A percentile compares a stretch with the other conserved stretches of the same genome.
These are phyloP conservation scores for Mythimna impura DNA, from an alignment of 2,888 invertebrate species.

Conservation along the genomic window DNA sequence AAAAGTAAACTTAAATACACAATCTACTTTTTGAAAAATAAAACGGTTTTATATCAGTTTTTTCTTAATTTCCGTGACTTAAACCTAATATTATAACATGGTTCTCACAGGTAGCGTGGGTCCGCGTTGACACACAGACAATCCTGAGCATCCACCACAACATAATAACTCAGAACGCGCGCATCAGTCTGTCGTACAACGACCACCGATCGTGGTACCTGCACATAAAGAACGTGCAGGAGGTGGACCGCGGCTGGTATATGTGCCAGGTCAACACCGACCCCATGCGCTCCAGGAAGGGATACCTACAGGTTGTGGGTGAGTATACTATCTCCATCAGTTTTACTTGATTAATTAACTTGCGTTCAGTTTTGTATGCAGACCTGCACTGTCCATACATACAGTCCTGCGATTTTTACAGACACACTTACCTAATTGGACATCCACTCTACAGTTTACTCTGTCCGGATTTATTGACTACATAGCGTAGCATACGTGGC, in stretches of 20 bases:
- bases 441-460: constrained; percentile 34
- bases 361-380: neutral
- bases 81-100: neutral
- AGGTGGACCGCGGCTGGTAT: constrained; percentile 96
- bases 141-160: constrained; percentile 97
- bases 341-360: neutral
- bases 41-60: neutral
- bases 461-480: constrained; percentile 41
- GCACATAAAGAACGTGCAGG: constrained; percentile 96
- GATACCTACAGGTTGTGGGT: constrained; percentile 98
- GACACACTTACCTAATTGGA: constrained; percentile 39
- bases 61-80: neutral
- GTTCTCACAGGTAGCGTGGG: constrained; percentile 95
- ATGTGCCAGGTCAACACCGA: constrained; percentile 98
- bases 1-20: neutral
- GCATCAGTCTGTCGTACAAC: constrained; percentile 96
- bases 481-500: constrained; percentile 19
- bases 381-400: neutral
- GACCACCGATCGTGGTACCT: constrained; percentile 98
- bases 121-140: constrained; percentile 97
- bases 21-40: neutral
- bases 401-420: constrained; percentile 25
- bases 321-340: constrained; percentile 91
- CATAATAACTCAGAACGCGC: constrained; percentile 97
- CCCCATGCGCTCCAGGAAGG: constrained; percentile 97